Evolutionary conservation across 2,888 invertebrate genomes (phyloP).

Genomic region (Linnaemya vulpina): DNA sequence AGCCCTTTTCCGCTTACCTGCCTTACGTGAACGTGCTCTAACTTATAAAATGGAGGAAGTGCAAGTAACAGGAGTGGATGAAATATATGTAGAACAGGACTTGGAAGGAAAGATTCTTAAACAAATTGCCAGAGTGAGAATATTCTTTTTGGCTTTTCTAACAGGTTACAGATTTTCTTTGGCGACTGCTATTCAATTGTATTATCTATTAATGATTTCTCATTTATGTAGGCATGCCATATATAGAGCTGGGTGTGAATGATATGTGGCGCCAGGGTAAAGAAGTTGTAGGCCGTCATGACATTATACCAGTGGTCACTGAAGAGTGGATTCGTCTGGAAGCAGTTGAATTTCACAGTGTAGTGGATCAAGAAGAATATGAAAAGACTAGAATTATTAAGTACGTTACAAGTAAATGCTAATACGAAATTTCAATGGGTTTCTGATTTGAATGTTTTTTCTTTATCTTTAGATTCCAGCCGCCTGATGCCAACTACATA

Average conservation of each 20-base stretch:
- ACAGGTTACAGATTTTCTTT: constrained; percentile 85
- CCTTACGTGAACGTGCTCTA: constrained; percentile 93
- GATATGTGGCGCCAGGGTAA: constrained; percentile 99
- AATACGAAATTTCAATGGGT: neutral
- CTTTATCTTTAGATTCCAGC: constrained; percentile 89
- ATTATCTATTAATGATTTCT: constrained; percentile 13
- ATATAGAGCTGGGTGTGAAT: constrained; percentile 98
- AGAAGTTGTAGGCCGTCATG: constrained; percentile 99
- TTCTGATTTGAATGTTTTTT: neutral
- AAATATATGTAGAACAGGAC: constrained; percentile 94
- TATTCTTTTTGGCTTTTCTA: constrained; percentile 98
- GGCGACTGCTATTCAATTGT: neutral
- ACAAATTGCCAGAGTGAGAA: constrained; percentile 96
- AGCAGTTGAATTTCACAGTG: constrained; percentile 96
- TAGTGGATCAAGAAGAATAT: constrained; percentile 96
- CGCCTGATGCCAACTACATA: constrained; percentile 98
- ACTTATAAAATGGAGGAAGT: constrained; percentile 98
- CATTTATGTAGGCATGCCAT: constrained; percentile 90
- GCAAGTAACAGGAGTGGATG: constrained; percentile 96
- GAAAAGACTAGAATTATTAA: constrained; percentile 92
- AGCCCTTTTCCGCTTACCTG: constrained; percentile 92
- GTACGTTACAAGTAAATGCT: constrained; percentile 83
- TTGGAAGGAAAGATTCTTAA: constrained; percentile 91
- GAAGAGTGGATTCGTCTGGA: constrained; percentile 99
- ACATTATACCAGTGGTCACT: constrained; percentile 98